Evolutionary conservation across 2,797 vertebrate genomes (phyloP).

Genomic region (Coregonus sp.): DNA sequence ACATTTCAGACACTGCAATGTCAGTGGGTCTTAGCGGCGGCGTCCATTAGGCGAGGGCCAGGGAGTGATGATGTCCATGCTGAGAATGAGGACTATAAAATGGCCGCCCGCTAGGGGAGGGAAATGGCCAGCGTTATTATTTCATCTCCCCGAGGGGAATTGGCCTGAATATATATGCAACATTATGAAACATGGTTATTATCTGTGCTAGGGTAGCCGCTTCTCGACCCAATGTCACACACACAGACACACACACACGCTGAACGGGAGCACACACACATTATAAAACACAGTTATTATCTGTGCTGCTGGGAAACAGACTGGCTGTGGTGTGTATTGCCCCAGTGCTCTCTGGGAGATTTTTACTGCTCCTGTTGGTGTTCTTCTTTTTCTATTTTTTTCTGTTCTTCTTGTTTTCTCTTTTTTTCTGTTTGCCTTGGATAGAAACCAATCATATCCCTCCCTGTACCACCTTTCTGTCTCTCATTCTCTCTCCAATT

Average conservation of each 20-base stretch:
- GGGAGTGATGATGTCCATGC: conserved; percentile 74
- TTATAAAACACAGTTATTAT: conserved; percentile 41
- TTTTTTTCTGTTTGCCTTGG: conserved; percentile 26
- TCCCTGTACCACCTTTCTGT: conserved; percentile 15
- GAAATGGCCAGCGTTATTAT: conserved; percentile 78
- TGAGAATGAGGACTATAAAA: conserved; percentile 76
- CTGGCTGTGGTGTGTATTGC: conserved; percentile 49
- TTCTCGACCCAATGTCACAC: conserved; percentile 60
- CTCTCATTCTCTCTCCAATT: background rate
- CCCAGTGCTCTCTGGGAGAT: conserved; percentile 57
- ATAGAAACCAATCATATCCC: conserved; percentile 8
- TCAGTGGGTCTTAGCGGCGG: conserved; percentile 74
- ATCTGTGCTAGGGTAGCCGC: conserved; percentile 75
- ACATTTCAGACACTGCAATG: conserved; percentile 75
- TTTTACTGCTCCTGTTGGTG: conserved; percentile 36
- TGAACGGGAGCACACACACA: conserved; percentile 17
- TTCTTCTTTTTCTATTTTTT: conserved; percentile 36
- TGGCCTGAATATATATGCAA: conserved; percentile 81
- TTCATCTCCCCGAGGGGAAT: conserved; percentile 72
- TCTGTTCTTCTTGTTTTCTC: too few relatives aligned
- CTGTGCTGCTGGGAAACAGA: conserved; percentile 41
- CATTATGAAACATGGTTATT: conserved; percentile 80
- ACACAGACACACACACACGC: conserved; percentile 29
- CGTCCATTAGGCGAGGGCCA: conserved; percentile 77
- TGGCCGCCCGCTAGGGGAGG: conserved; percentile 71